These are phyloP conservation scores for Drosophila quadrilineata DNA, from an alignment of 1,140 invertebrate species.

Conservation along the genomic window DNA sequence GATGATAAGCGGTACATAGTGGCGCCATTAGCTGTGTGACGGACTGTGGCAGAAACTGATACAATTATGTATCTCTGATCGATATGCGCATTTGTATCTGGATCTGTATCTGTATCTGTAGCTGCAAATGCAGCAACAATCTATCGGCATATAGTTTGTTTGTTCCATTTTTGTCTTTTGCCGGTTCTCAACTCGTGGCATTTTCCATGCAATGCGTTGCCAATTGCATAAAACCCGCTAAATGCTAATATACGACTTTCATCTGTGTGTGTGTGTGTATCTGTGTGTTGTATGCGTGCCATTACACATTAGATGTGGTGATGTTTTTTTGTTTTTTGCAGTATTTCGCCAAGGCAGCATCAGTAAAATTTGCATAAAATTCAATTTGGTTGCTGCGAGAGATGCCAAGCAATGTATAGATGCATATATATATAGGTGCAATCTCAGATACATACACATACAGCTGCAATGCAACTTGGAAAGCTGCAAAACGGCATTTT, in stretches of 20 bases:
- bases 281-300: conserved; percentile 36
- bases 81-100: conserved; percentile 30
- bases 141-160: neutral
- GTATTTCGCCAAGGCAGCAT: conserved; percentile 56
- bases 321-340: conserved; percentile 59
- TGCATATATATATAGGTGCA: conserved; percentile 2
- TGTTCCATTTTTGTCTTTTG: conserved; percentile 31
- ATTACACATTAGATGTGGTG: conserved; percentile 77
- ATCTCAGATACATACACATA: conserved; percentile 3
- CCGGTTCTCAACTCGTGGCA: conserved; percentile 12
- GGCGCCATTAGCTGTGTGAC: conserved; percentile 57
- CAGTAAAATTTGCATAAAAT: conserved; percentile 77
- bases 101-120: no score
- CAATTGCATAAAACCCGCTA: conserved; percentile 65
- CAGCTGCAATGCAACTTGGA: conserved; percentile 67
- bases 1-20: conserved; percentile 52
- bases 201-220: conserved; percentile 23
- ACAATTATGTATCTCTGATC: conserved; percentile 25
- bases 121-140: neutral
- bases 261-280: conserved; percentile 10
- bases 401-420: conserved; percentile 50
- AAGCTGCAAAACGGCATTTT: conserved; percentile 79
- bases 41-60: neutral
- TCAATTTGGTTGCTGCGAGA: conserved; percentile 66
- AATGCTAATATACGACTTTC: conserved; percentile 15